These are phyloP conservation scores for Eledone cirrhosa DNA, from an alignment of 2,888 invertebrate genomes.

Conservation along the genomic window DNA sequence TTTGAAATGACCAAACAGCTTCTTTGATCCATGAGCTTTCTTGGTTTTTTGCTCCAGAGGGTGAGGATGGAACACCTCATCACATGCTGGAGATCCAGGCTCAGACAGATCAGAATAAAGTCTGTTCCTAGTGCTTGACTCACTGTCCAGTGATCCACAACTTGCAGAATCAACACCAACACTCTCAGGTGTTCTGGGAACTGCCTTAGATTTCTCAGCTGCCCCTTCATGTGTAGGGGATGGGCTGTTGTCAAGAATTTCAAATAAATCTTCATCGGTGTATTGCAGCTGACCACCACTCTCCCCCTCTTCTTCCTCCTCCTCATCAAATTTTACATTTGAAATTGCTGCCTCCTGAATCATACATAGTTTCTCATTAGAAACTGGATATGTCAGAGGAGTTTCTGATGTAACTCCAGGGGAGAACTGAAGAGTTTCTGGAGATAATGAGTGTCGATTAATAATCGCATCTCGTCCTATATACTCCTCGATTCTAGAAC, in stretches of 20 bases:
- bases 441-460: too few species aligned
- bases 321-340: not conserved
- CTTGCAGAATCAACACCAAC: too few species aligned
- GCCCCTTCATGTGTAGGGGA: not conserved
- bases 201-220: not conserved
- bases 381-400: too few species aligned
- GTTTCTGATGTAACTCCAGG: too few species aligned
- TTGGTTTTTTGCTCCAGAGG: not conserved
- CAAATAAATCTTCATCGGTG: slow-evolving; percentile 21
- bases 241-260: not conserved
- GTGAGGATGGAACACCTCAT: not conserved
- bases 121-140: not conserved
- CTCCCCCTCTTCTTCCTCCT: not conserved
- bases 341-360: not conserved
- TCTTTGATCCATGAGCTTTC: slow-evolving; percentile 21
- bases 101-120: not conserved
- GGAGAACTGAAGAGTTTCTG: too few species aligned
- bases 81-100: not conserved
- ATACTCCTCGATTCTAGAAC: too few species aligned
- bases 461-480: too few species aligned
- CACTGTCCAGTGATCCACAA: not conserved
- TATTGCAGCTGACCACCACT: not conserved
- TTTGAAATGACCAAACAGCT: slow-evolving; percentile 20
- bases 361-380: too few species aligned
- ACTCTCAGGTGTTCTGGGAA: not conserved